Conservation (phyloP, 1,140 invertebrate genomes). For the Drosophila ficusphila region DNA sequence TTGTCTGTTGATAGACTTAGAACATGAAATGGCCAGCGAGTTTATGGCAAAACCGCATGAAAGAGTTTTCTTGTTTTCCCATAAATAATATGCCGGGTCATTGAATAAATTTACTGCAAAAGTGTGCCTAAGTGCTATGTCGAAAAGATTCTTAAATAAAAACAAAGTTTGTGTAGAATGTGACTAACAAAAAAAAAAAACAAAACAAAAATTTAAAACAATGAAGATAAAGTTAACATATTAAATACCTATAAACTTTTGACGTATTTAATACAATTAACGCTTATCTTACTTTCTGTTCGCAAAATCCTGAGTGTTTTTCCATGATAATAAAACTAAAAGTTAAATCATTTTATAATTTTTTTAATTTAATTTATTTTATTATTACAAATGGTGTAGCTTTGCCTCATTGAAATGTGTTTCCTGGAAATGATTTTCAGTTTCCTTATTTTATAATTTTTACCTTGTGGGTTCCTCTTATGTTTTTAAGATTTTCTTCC, state of each 20-base stretch:
- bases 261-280: no score
- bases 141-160: background rate
- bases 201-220: background rate
- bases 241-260: no score
- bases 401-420: no score
- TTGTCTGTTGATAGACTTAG: conserved; percentile 4
- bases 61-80: conserved; percentile 30
- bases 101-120: conserved; percentile 14
- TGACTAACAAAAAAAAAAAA: background rate
- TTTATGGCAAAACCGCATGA: conserved; percentile 34
- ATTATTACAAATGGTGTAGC: no score
- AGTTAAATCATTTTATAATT: no score
- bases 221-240: background rate
- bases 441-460: no score
- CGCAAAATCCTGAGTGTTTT: no score
- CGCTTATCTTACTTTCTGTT: no score
- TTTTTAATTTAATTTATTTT: no score
- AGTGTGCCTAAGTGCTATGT: background rate
- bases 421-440: no score
- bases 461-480: background rate
- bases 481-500: background rate
- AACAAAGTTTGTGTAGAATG: background rate
- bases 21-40: conserved; percentile 7
- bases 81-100: conserved; percentile 21
- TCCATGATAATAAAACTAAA: no score